Evolutionary conservation across 2,888 invertebrate species (phyloP).

Genomic region (Drosophila paranaensis): DNA sequence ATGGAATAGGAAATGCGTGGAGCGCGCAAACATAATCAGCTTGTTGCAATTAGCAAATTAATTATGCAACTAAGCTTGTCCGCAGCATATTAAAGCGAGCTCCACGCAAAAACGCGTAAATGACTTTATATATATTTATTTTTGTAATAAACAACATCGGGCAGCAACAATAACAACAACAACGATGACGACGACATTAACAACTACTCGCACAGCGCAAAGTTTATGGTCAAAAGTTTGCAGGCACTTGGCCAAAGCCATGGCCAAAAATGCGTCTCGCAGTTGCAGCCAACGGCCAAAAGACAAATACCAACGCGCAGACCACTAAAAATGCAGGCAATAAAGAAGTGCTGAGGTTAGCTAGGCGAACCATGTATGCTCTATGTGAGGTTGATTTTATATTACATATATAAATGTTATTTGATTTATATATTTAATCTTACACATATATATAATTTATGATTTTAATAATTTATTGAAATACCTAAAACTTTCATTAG

Average conservation of each 20-base stretch:
- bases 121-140: slow-evolving; percentile 22
- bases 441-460: too few relatives aligned
- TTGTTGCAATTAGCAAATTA: slow-evolving; percentile 63
- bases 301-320: slow-evolving; percentile 17
- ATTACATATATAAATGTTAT: too few relatives aligned
- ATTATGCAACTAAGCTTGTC: slow-evolving; percentile 45
- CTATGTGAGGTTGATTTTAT: not conserved
- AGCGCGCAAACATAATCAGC: slow-evolving; percentile 26
- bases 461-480: too few relatives aligned
- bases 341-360: slow-evolving; percentile 11
- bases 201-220: slow-evolving; percentile 31
- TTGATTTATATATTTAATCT: too few relatives aligned
- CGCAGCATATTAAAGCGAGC: slow-evolving; percentile 41
- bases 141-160: slow-evolving; percentile 26
- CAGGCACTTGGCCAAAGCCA: slow-evolving; percentile 63
- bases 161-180: slow-evolving; percentile 20
- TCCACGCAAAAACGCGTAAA: slow-evolving; percentile 27
- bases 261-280: slow-evolving; percentile 55
- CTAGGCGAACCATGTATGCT: slow-evolving; percentile 12
- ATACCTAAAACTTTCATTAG: too few relatives aligned
- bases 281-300: slow-evolving; percentile 35
- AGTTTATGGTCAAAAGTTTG: slow-evolving; percentile 62
- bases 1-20: slow-evolving; percentile 57
- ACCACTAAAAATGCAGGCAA: slow-evolving; percentile 20
- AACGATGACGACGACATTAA: slow-evolving; percentile 18